A percentile compares a stretch with the other conserved stretches of the same genome.
phyloP scores from a whole-genome alignment of 2,113 vertebrate species.

The Colistium nudipinnis region DNA sequence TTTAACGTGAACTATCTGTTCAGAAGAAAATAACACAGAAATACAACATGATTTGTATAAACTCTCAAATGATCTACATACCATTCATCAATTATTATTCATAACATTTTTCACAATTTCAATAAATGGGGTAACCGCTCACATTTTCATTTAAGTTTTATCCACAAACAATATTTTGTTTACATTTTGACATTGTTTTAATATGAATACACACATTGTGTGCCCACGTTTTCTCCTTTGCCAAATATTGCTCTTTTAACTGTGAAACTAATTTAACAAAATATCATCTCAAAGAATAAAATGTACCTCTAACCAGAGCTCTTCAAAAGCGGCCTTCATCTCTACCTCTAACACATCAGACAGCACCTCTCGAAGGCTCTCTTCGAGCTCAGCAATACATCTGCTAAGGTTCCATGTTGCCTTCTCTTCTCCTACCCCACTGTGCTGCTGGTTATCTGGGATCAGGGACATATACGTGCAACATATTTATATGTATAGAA shows the following conservation, averaged over 20 bases:
- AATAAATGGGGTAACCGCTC: too few relatives aligned
- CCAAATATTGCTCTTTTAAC: too few relatives aligned
- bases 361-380: conserved; percentile 84
- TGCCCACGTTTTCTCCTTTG: too few relatives aligned
- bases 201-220: not conserved
- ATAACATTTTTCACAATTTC: too few relatives aligned
- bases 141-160: too few relatives aligned
- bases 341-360: conserved; percentile 90
- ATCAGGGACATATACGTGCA: not conserved
- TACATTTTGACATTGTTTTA: too few relatives aligned
- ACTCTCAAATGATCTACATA: too few relatives aligned
- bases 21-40: not conserved
- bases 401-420: conserved; percentile 54
- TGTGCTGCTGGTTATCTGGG: conserved; percentile 32
- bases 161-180: too few relatives aligned
- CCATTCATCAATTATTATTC: too few relatives aligned
- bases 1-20: conserved; percentile 88
- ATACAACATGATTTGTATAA: conserved; percentile 5
- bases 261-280: not conserved
- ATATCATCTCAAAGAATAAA: not conserved
- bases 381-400: conserved; percentile 82
- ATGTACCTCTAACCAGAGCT: conserved; percentile 89
- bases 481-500: not conserved
- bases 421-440: not conserved
- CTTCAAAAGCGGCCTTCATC: conserved; percentile 89